These are phyloP conservation scores for Paedocypris sp. DNA, from an alignment of 2,113 vertebrate species.

Conservation along the genomic window DNA sequence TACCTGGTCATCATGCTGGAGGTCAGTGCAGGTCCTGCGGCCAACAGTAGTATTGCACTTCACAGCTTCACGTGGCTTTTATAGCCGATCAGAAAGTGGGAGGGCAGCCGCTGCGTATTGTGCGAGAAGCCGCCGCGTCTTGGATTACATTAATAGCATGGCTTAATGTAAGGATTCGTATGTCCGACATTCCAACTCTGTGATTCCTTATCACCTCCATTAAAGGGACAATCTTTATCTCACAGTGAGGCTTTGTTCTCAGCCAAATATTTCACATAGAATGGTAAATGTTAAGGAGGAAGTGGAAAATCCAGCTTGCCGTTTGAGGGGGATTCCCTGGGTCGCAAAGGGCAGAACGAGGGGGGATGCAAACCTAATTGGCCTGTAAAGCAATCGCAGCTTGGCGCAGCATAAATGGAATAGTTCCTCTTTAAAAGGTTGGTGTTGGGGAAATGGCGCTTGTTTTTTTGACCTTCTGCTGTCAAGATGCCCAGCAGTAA, in stretches of 20 bases:
- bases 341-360: constrained; percentile 18
- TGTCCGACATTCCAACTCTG: constrained; percentile 28
- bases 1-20: no score
- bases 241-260: constrained; percentile 41
- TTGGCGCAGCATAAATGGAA: constrained; percentile 32
- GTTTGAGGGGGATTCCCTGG: constrained; percentile 37
- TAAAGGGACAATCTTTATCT: constrained; percentile 17
- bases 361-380: constrained; percentile 32
- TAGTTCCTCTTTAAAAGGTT: constrained; percentile 30
- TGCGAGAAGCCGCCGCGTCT: constrained; percentile 35
- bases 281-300: background rate
- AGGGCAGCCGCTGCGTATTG: constrained; percentile 36
- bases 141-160: constrained; percentile 41
- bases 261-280: background rate
- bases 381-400: constrained; percentile 26
- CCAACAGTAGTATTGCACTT: constrained; percentile 9
- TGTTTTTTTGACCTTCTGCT: constrained; percentile 29
- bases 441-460: constrained; percentile 31
- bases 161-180: constrained; percentile 45
- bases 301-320: constrained; percentile 33
- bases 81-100: constrained; percentile 35
- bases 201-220: constrained; percentile 1
- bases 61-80: constrained; percentile 39
- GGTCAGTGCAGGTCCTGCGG: no score
- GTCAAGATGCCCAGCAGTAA: constrained; percentile 32